Evolutionary conservation across 2,797 vertebrate genomes (phyloP).

Genomic region (Remorina albescens): DNA sequence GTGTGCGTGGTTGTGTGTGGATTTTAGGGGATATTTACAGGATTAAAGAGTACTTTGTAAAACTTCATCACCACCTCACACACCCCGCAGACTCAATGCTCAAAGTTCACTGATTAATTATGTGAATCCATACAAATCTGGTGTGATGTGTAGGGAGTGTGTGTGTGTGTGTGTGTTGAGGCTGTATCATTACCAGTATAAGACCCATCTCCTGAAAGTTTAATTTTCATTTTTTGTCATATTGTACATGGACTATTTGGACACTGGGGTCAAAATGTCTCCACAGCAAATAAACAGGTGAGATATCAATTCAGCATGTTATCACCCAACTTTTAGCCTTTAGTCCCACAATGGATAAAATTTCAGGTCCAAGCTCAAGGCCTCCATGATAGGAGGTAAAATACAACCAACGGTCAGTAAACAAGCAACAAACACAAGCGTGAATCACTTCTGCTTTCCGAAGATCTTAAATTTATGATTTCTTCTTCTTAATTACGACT

Average conservation of each 20-base stretch:
- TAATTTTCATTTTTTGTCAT: too few relatives aligned
- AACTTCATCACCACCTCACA: slow-evolving; percentile 10
- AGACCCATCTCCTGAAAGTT: slow-evolving; percentile 3
- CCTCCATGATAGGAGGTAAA: not conserved
- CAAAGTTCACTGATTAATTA: slow-evolving; percentile 45
- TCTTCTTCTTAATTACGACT: slow-evolving; percentile 2
- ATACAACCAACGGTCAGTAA: not conserved
- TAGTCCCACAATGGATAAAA: not conserved
- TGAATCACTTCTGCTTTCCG: not conserved
- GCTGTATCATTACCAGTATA: not conserved
- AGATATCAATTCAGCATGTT: too few relatives aligned
- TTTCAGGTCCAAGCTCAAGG: not conserved
- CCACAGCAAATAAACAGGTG: too few relatives aligned
- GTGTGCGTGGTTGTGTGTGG: slow-evolving; percentile 2
- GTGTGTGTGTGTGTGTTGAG: slow-evolving; percentile 19
- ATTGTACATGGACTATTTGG: too few relatives aligned
- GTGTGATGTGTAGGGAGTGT: not conserved
- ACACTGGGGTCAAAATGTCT: too few relatives aligned
- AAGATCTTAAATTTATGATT: slow-evolving; percentile 1
- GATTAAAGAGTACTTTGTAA: slow-evolving; percentile 17
- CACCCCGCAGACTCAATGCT: slow-evolving; percentile 1
- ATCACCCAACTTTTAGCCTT: not conserved
- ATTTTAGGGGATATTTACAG: not conserved
- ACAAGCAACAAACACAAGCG: not conserved
- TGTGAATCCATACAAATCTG: slow-evolving; percentile 40